Base-by-base conservation (phyloP, 2,113 vertebrate genomes). In the Toxotes chatareus region DNA sequence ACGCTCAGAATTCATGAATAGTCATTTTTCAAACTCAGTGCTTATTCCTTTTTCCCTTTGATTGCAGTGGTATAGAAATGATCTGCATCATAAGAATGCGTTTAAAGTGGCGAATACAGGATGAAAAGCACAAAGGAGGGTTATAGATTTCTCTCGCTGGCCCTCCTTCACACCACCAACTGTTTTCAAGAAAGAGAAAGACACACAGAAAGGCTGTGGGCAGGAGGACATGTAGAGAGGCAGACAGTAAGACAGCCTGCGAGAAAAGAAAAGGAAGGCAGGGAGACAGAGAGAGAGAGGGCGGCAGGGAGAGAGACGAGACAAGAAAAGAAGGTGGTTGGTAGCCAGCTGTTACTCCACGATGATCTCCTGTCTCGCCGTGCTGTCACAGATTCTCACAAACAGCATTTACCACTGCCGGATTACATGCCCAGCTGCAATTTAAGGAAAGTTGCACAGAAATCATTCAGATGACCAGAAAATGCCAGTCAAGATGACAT, bases 151-250 rank as follows among this genome's bases (percentile, higher is more conserved):
- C 49, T 79, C 51, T 51, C 8, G 0, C 32, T 46, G 27, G 59
- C 46, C 57, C 46, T 69, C 31, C 73, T 46, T 86, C 67, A 75
- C 69, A 74, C 79, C 60, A 47, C 49, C 66, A n/a, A 63, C 73
- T 83, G 73, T 89, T 88, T 86, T 51, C 80, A 76, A 79, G 55
- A 60, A 85, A 79, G 73, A 16, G 1, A 53, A 65, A 61, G 76
- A 72, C 63, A 85, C 42, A 63, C 70, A 73, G 63, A 47, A 44
- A 74, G 46, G 47, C 77, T 76, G 62, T 55, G 69, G 75, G 75
- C 68, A 67, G 77, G 46, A 63, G 42, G 73, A 72, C 5, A 42
- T 75, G 65, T 71, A 67, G 86, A 57, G 69, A 86, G 73, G 63
- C 36, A 84, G 73, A 82, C 69, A 67, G 79, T 38, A 59, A 63